A percentile compares a stretch with the other conserved stretches of the same genome.
phyloP scores from a whole-genome alignment of 2,797 vertebrate genomes.

The Sarcoramphus papa region DNA sequence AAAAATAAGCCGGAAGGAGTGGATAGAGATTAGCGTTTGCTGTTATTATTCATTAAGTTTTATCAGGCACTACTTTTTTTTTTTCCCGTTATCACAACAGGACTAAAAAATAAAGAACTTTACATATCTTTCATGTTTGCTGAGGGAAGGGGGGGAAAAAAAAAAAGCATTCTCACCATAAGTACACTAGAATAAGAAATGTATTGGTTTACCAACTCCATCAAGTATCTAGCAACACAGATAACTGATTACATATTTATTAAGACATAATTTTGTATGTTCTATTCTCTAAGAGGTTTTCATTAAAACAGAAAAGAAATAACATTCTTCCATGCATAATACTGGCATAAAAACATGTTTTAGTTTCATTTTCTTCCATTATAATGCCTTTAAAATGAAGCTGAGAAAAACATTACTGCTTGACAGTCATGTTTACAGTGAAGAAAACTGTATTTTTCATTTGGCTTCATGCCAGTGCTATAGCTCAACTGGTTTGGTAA shows the following conservation, averaged over 20 bases:
- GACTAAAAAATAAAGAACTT: conserved; percentile 54
- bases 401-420: conserved; percentile 61
- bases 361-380: conserved; percentile 59
- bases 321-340: background rate
- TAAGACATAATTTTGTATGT: background rate
- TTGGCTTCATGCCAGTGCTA: conserved; percentile 38
- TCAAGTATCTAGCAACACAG: background rate
- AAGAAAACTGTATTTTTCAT: conserved; percentile 64
- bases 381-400: conserved; percentile 57
- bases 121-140: conserved; percentile 10
- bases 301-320: background rate
- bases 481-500: conserved; percentile 65
- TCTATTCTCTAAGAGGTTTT: background rate
- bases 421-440: conserved; percentile 66
- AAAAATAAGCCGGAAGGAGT: conserved; percentile 5
- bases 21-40: background rate
- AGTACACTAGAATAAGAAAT: background rate
- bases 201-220: background rate
- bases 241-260: background rate
- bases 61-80: background rate
- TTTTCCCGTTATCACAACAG: conserved; percentile 27
- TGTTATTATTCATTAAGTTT: background rate
- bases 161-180: background rate
- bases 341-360: conserved; percentile 57
- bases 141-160: background rate